A percentile compares a stretch with the other conserved stretches of the same genome.
Conservation (phyloP, 2,113 vertebrate genomes). For the Cathartes aura region DNA sequence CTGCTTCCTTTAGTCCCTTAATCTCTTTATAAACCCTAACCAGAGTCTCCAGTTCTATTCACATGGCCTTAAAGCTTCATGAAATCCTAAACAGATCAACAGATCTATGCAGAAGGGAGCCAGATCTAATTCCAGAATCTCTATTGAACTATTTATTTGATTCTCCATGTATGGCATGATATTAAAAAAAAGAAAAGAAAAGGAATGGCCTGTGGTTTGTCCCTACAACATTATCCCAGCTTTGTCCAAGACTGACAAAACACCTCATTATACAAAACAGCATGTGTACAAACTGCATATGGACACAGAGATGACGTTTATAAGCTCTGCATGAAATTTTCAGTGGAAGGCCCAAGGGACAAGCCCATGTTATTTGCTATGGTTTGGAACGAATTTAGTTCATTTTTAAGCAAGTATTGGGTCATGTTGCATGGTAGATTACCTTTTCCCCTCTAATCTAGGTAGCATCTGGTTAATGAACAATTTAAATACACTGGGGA, state of each 20-base stretch:
- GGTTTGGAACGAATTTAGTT: constrained; percentile 15
- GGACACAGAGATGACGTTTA: constrained; percentile 5
- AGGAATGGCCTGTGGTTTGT: not conserved
- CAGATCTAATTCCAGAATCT: not conserved
- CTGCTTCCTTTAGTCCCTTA: not conserved
- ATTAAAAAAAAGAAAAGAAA: not conserved
- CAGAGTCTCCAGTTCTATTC: not conserved
- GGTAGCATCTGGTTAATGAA: constrained; percentile 64
- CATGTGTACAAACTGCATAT: not conserved
- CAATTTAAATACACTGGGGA: constrained; percentile 32
- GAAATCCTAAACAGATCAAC: not conserved
- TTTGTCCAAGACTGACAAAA: not conserved
- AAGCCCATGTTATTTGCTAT: not conserved
- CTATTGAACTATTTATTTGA: not conserved
- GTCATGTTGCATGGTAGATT: constrained; percentile 29
- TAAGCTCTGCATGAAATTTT: not conserved
- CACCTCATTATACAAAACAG: not conserved
- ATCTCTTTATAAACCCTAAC: not conserved
- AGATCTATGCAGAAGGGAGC: not conserved
- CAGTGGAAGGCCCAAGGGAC: constrained; percentile 16
- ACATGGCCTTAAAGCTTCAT: not conserved
- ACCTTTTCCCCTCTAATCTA: constrained; percentile 42
- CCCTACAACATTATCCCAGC: not conserved
- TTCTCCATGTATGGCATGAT: not conserved
- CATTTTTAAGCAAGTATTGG: constrained; percentile 26